These are phyloP conservation scores for Promerops cafer DNA, from an alignment of 2,113 vertebrate genomes.

Conservation along the genomic window DNA sequence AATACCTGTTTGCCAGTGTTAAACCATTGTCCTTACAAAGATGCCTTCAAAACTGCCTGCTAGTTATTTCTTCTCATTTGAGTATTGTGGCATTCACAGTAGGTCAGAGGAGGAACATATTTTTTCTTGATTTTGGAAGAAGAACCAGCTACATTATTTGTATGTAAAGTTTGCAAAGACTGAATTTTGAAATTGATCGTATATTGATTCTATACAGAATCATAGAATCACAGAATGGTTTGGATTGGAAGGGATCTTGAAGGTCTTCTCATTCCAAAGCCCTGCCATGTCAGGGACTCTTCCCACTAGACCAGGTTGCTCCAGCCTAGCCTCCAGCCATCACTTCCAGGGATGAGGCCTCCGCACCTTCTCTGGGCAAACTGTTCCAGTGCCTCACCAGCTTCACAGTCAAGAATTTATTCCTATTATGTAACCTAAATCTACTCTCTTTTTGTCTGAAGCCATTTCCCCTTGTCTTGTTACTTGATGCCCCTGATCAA, in stretches of 20 bases:
- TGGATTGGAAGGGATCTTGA: not conserved
- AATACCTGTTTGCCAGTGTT: rapidly evolving
- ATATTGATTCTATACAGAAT: not conserved
- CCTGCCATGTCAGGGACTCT: too few relatives aligned
- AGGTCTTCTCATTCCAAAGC: not conserved
- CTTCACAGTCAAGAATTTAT: not conserved
- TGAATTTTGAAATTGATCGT: not conserved
- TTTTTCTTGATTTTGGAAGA: not conserved
- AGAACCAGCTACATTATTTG: not conserved
- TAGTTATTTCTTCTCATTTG: not conserved
- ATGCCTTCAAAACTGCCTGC: not conserved
- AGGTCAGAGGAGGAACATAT: not conserved
- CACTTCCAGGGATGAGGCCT: not conserved
- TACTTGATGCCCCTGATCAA: not conserved
- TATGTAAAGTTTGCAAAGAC: not conserved
- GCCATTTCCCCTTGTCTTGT: not conserved
- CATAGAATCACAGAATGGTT: not conserved
- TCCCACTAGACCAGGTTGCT: not conserved
- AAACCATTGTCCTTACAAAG: not conserved
- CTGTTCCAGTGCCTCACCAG: not conserved
- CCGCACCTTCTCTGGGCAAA: not conserved
- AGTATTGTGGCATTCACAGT: not conserved
- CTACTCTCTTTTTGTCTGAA: not conserved
- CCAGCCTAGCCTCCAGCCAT: not conserved
- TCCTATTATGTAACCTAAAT: too few relatives aligned